A percentile compares a stretch with the other conserved stretches of the same genome.
These are phyloP conservation scores for Amblyopsis rosae DNA, from an alignment of 2,113 vertebrate species.

Conservation along the genomic window DNA sequence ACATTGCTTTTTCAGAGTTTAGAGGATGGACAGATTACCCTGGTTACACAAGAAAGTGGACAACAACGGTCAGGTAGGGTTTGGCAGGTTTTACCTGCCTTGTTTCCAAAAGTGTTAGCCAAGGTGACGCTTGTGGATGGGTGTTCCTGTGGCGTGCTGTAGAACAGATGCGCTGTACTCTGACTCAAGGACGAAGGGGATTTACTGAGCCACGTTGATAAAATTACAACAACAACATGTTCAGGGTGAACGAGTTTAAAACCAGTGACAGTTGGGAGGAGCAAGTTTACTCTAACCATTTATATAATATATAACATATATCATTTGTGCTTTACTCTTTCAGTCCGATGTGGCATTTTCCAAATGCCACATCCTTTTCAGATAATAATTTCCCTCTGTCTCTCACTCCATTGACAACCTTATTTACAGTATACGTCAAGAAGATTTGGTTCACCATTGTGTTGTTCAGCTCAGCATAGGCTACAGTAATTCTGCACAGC, in stretches of 20 bases:
- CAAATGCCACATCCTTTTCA: not conserved
- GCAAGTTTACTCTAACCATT: not conserved
- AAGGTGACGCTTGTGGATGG: not conserved
- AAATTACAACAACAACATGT: not conserved
- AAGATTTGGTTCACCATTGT: not conserved
- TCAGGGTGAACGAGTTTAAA: not conserved
- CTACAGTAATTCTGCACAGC: not conserved
- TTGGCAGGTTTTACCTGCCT: not conserved
- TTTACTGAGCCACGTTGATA: not conserved
- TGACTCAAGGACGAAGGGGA: not conserved
- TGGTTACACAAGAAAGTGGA: not conserved
- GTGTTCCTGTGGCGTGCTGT: not conserved
- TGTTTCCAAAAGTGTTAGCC: not conserved
- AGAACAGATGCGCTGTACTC: not conserved
- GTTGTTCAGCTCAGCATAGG: not conserved
- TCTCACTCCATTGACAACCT: not conserved
- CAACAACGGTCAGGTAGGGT: not conserved
- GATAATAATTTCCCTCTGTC: not conserved
- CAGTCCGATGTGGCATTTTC: constrained; percentile 30
- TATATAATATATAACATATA: not conserved
- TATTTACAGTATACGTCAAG: not conserved
- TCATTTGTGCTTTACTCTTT: constrained; percentile 18
- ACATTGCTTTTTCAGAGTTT: not conserved
- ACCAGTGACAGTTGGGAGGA: not conserved
- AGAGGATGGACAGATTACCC: not conserved